Evolutionary conservation across 1,140 invertebrate genomes (phyloP).

Genomic region (Saccostrea echinata): DNA sequence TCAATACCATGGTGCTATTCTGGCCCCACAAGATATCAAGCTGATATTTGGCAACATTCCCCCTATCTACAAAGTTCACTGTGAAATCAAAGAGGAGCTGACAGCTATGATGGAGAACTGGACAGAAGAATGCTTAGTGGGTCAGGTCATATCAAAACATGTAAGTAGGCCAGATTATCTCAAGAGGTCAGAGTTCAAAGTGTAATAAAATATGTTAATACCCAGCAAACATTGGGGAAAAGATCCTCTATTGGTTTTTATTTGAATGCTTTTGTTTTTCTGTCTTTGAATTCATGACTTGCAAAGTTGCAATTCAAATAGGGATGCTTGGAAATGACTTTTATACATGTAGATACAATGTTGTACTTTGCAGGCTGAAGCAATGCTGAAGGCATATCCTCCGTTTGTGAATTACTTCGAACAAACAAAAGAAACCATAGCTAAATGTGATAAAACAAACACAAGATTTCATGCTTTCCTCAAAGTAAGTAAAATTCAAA

Average conservation of each 20-base stretch:
- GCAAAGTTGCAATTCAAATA: not conserved
- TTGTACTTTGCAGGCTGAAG: slow-evolving; percentile 78
- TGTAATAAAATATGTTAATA: too few relatives aligned
- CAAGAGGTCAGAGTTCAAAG: not conserved
- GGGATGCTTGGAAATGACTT: not conserved
- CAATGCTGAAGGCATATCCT: slow-evolving; percentile 95
- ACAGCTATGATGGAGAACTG: slow-evolving; percentile 85
- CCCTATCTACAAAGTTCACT: slow-evolving; percentile 95
- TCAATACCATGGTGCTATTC: slow-evolving; percentile 87
- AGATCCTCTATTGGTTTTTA: too few relatives aligned
- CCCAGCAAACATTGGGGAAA: too few relatives aligned
- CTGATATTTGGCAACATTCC: slow-evolving; percentile 98
- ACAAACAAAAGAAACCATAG: slow-evolving; percentile 95
- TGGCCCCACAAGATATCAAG: slow-evolving; percentile 95
- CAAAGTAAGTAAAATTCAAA: slow-evolving; percentile 85
- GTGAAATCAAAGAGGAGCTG: slow-evolving; percentile 90
- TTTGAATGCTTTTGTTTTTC: too few relatives aligned
- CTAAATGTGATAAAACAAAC: slow-evolving; percentile 93
- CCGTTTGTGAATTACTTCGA: slow-evolving; percentile 99
- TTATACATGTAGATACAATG: too few relatives aligned
- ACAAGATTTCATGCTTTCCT: slow-evolving; percentile 98
- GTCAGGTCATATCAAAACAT: slow-evolving; percentile 92
- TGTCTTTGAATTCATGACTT: too few relatives aligned
- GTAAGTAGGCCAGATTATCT: slow-evolving; percentile 75
- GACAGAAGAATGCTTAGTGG: slow-evolving; percentile 91